These are phyloP conservation scores for Whitmania pigra DNA, from an alignment of 1,140 invertebrate species.

Conservation along the genomic window DNA sequence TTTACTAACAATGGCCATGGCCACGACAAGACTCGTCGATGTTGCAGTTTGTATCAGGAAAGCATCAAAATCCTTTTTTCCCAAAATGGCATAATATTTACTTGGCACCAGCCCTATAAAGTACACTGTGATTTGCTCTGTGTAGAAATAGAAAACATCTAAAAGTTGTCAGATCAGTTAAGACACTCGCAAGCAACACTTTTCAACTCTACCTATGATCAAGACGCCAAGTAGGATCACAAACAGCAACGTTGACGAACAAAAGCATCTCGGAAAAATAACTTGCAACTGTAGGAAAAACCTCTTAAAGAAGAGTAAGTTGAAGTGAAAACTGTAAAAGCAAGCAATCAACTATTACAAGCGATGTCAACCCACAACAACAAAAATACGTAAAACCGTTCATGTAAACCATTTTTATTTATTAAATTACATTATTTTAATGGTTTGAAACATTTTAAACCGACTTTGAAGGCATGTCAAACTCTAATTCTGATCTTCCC, in stretches of 20 bases:
- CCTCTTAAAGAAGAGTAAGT: constrained; percentile 37
- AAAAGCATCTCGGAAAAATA: constrained; percentile 37
- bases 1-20: constrained; percentile 44
- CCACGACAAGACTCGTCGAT: constrained; percentile 42
- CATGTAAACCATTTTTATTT: no score
- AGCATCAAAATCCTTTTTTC: constrained; percentile 41
- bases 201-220: not conserved
- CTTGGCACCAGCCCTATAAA: constrained; percentile 47
- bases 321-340: constrained; percentile 35
- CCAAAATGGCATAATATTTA: constrained; percentile 46
- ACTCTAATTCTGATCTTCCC: no score
- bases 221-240: constrained; percentile 5
- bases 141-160: constrained; percentile 8
- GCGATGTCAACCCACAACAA: not conserved
- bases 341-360: no score
- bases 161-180: not conserved
- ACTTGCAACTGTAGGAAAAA: constrained; percentile 36
- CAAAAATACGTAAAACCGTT: no score
- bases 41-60: constrained; percentile 41
- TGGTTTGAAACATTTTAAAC: no score
- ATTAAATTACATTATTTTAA: no score
- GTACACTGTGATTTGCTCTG: constrained; percentile 47
- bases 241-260: constrained; percentile 36
- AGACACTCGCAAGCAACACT: no score
- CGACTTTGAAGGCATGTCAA: no score